These are phyloP conservation scores for Apistogramma diplotaenia DNA, from an alignment of 2,113 vertebrate genomes.

Conservation along the genomic window DNA sequence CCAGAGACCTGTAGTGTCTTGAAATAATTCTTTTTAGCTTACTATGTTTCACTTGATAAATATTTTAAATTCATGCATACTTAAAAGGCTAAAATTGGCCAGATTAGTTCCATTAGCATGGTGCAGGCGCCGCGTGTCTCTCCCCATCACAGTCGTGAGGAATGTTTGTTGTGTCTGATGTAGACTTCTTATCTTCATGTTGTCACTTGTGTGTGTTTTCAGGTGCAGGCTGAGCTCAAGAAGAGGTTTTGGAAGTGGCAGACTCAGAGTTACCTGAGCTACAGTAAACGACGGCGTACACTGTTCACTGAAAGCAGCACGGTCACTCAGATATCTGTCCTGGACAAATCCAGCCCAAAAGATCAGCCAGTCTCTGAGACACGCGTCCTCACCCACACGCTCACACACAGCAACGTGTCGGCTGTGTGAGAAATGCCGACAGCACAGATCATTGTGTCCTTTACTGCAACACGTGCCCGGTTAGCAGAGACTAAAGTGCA, in stretches of 20 bases:
- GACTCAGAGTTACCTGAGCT: conserved; percentile 74
- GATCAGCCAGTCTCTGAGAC: conserved; percentile 33
- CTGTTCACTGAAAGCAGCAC: conserved; percentile 81
- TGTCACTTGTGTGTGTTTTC: neutral
- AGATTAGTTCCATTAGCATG: neutral
- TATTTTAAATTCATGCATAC: neutral
- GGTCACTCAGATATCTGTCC: conserved; percentile 78
- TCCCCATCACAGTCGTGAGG: neutral
- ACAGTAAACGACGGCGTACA: conserved; percentile 65
- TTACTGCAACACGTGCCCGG: neutral
- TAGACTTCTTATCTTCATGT: neutral
- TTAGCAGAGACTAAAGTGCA: conserved; percentile 3
- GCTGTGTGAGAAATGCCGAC: conserved; percentile 10
- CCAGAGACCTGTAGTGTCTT: neutral
- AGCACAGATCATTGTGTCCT: neutral
- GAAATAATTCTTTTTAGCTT: neutral
- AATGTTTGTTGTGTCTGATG: neutral
- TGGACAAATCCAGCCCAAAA: conserved; percentile 79
- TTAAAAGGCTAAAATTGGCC: neutral
- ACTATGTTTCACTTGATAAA: neutral
- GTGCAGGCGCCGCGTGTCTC: neutral
- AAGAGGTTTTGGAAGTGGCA: conserved; percentile 79
- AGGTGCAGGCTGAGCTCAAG: conserved; percentile 82
- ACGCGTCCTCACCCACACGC: neutral
- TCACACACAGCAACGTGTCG: conserved; percentile 24